Conservation (phyloP, 2,113 vertebrate genomes). For the Typhlomys cinereus region DNA sequence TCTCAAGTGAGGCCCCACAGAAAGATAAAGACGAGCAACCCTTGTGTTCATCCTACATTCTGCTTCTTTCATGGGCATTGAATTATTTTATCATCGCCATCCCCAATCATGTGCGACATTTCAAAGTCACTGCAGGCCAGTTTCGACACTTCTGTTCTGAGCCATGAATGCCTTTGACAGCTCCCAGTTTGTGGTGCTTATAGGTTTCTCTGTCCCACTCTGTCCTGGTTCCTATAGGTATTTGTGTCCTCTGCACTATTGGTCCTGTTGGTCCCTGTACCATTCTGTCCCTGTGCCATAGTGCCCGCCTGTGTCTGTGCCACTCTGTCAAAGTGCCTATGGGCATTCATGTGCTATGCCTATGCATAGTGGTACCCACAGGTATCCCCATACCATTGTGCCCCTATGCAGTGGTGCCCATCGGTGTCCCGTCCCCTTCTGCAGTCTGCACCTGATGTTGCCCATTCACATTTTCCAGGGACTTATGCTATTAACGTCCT, state of each 20-base stretch:
- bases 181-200: rapidly evolving
- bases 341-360: too few species aligned
- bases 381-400: rapidly evolving
- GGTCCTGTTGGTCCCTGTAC: too few species aligned
- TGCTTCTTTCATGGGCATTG: not conserved
- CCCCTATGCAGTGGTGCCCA: rapidly evolving
- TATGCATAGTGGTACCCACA: rapidly evolving
- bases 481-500: not conserved
- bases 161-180: rapidly evolving
- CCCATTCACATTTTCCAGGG: rapidly evolving
- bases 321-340: too few species aligned
- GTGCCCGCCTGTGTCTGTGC: too few species aligned
- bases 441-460: rapidly evolving
- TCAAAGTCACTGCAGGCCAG: not conserved
- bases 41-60: not conserved
- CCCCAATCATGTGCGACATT: not conserved
- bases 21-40: not conserved
- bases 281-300: too few species aligned
- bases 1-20: not conserved
- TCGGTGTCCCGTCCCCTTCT: rapidly evolving
- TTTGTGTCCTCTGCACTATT: too few species aligned
- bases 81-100: not conserved
- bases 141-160: not conserved
- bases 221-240: too few species aligned
- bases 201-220: rapidly evolving